phyloP scores from a whole-genome alignment of 1,140 invertebrate genomes.

The Drosophila hydei region DNA sequence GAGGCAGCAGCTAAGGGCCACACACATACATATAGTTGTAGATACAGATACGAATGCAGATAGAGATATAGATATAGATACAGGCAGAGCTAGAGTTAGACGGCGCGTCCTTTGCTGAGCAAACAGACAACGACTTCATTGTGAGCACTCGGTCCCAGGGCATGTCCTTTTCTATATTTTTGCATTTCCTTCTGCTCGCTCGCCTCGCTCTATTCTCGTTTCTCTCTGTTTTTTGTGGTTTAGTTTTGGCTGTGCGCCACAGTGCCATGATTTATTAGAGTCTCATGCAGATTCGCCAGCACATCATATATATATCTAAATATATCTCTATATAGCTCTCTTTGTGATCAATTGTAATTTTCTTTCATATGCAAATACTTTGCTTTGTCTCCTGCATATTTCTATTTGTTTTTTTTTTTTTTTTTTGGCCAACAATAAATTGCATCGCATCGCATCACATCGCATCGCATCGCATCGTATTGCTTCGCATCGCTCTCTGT shows the following conservation, averaged over 20 bases:
- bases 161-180: constrained; percentile 22
- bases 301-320: constrained; percentile 25
- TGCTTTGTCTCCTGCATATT: neutral
- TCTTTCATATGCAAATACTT: constrained; percentile 77
- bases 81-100: neutral
- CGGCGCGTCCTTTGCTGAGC: constrained; percentile 19
- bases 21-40: constrained; percentile 9
- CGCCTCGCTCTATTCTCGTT: too few species aligned
- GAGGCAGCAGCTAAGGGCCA: constrained; percentile 2
- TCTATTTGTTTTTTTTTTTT: constrained; percentile 32
- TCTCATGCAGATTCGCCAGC: constrained; percentile 74
- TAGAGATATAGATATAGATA: neutral
- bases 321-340: constrained; percentile 17
- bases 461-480: too few species aligned
- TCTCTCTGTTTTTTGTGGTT: constrained; percentile 26
- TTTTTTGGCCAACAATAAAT: constrained; percentile 57
- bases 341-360: constrained; percentile 77
- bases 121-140: constrained; percentile 46
- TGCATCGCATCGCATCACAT: constrained; percentile 23
- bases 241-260: constrained; percentile 51
- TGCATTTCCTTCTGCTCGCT: neutral
- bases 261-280: constrained; percentile 76
- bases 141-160: constrained; percentile 10
- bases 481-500: too few species aligned
- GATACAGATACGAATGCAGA: neutral